These are phyloP conservation scores for Papilio protenor DNA, from an alignment of 2,888 invertebrate genomes.

Conservation along the genomic window DNA sequence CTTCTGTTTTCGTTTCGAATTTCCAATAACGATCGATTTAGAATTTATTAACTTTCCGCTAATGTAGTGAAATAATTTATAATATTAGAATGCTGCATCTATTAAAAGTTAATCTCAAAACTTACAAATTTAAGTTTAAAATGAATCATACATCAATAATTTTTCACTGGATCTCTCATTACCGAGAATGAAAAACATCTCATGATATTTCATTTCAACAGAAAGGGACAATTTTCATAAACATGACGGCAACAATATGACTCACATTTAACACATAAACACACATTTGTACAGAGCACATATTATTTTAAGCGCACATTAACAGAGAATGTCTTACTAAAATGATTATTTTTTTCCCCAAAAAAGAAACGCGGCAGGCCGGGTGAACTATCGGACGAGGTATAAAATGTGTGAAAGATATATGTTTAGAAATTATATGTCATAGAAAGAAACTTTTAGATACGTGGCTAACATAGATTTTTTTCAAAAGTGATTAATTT, in stretches of 20 bases:
- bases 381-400: slow-evolving; percentile 92
- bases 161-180: not conserved
- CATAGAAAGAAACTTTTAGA: slow-evolving; percentile 69
- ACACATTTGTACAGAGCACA: slow-evolving; percentile 45
- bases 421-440: slow-evolving; percentile 79
- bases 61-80: slow-evolving; percentile 48
- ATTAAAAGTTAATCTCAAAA: slow-evolving; percentile 29
- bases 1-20: slow-evolving; percentile 59
- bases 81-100: slow-evolving; percentile 35
- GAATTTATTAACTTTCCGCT: slow-evolving; percentile 61
- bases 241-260: slow-evolving; percentile 31
- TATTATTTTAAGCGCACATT: slow-evolving; percentile 68
- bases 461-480: slow-evolving; percentile 82
- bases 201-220: slow-evolving; percentile 13
- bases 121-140: slow-evolving; percentile 33
- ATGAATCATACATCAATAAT: slow-evolving; percentile 16
- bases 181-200: slow-evolving; percentile 6
- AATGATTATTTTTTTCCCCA: slow-evolving; percentile 77
- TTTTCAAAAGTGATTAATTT: slow-evolving; percentile 74
- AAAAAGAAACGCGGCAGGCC: slow-evolving; percentile 90
- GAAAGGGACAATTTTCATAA: slow-evolving; percentile 5
- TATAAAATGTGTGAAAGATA: slow-evolving; percentile 79
- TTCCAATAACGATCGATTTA: slow-evolving; percentile 52
- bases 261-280: slow-evolving; percentile 41
- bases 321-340: slow-evolving; percentile 82